Evolutionary conservation across 2,888 invertebrate genomes (phyloP).

Genomic region (Scaptomyza cyrtandrae): DNA sequence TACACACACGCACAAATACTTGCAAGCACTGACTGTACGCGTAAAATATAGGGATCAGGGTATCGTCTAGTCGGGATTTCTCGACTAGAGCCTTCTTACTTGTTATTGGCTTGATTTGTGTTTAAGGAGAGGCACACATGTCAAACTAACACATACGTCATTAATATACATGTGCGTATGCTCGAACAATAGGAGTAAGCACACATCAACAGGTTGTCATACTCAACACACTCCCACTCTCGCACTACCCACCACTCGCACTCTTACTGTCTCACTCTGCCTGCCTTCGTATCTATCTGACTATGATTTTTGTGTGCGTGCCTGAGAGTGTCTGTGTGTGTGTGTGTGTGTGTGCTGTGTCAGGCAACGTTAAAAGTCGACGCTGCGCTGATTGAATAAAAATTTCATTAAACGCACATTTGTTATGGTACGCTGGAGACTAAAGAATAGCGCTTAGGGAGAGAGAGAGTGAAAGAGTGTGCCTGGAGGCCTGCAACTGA

Average conservation of each 20-base stretch:
- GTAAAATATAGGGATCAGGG: too few species aligned
- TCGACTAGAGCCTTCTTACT: too few species aligned
- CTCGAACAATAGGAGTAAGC: neutral
- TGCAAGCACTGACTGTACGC: too few species aligned
- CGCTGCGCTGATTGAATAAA: constrained; percentile 71
- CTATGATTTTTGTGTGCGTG: neutral
- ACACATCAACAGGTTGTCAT: constrained; percentile 48
- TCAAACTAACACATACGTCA: constrained; percentile 11
- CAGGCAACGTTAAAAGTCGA: constrained; percentile 41
- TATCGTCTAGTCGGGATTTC: too few species aligned
- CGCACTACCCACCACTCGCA: neutral
- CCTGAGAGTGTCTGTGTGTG: neutral
- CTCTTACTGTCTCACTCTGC: neutral
- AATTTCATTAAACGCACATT: constrained; percentile 77
- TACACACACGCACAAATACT: too few species aligned
- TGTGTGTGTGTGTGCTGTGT: neutral
- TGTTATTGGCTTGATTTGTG: neutral
- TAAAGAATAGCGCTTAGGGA: constrained; percentile 14
- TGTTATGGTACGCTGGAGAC: constrained; percentile 33
- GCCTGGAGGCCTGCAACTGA: constrained; percentile 13
- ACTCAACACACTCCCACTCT: neutral
- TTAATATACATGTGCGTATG: neutral
- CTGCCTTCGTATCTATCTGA: neutral
- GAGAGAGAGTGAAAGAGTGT: neutral
- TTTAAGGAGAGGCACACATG: constrained; percentile 1